Conservation (phyloP, 2,113 vertebrate genomes). For the Rhipidura dahli region DNA sequence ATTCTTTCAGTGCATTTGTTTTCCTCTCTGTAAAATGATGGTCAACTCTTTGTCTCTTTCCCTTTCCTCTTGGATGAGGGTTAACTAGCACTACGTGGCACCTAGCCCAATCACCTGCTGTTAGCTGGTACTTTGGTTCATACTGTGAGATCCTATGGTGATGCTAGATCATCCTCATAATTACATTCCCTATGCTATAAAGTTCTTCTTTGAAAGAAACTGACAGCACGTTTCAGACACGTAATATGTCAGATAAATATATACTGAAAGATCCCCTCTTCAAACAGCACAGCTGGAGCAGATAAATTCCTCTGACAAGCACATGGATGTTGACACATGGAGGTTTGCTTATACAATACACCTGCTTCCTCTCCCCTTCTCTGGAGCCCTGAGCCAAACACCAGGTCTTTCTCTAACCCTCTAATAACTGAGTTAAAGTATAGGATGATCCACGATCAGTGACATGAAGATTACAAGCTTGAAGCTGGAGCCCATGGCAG, state of each 20-base stretch:
- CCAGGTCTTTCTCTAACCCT: neutral
- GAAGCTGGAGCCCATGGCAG: neutral
- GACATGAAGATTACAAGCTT: neutral
- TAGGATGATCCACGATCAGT: neutral
- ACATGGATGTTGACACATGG: neutral
- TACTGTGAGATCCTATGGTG: neutral
- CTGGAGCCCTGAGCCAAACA: neutral
- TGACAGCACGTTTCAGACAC: neutral
- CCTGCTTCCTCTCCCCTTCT: neutral
- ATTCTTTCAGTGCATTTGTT: neutral
- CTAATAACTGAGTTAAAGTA: neutral
- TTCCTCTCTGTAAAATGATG: neutral
- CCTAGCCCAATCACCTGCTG: neutral
- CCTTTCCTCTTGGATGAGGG: neutral
- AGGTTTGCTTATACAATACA: conserved; percentile 6
- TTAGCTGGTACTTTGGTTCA: neutral
- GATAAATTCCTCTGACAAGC: neutral
- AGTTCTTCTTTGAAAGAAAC: neutral
- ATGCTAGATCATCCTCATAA: neutral
- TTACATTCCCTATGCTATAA: neutral
- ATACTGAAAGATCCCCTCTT: neutral
- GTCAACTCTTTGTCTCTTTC: neutral
- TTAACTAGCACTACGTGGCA: neutral
- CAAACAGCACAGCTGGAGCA: neutral
- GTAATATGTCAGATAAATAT: neutral